Evolutionary conservation across 1,140 invertebrate species (phyloP).

Genomic region (Sesamia nonagrioides): DNA sequence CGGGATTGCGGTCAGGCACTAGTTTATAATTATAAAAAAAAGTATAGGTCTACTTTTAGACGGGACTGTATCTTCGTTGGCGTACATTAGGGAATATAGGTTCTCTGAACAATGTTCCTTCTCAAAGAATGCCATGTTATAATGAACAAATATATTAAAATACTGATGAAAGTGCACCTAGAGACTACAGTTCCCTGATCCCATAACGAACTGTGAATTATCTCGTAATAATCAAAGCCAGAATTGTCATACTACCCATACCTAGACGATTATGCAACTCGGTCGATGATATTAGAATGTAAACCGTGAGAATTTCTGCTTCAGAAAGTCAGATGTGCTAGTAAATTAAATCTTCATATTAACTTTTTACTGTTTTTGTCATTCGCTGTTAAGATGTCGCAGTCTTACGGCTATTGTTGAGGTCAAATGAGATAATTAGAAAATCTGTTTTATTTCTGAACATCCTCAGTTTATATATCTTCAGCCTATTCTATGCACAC

Average conservation of each 20-base stretch:
- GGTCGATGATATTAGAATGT: conserved; percentile 21
- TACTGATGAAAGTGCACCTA: too few species aligned
- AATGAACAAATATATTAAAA: too few species aligned
- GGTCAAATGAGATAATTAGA: background rate
- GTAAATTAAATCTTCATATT: conserved; percentile 10
- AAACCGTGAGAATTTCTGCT: conserved; percentile 2
- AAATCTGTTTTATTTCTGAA: background rate
- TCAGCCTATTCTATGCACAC: background rate
- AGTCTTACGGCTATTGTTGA: background rate
- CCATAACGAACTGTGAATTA: background rate
- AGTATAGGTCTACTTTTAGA: too few species aligned
- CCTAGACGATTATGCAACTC: conserved; percentile 1
- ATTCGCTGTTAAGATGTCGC: background rate
- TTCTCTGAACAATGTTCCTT: too few species aligned
- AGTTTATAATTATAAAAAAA: too few species aligned
- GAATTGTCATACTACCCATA: background rate
- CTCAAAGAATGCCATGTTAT: too few species aligned
- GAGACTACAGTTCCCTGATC: background rate
- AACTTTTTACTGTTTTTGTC: conserved; percentile 10
- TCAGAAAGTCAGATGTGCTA: conserved; percentile 10
- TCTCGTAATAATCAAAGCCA: background rate
- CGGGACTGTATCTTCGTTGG: too few species aligned
- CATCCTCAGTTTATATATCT: background rate
- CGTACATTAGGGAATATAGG: too few species aligned
- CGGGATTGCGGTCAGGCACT: too few species aligned